Conservation (phyloP, 2,888 invertebrate species). For the Patella depressa region DNA sequence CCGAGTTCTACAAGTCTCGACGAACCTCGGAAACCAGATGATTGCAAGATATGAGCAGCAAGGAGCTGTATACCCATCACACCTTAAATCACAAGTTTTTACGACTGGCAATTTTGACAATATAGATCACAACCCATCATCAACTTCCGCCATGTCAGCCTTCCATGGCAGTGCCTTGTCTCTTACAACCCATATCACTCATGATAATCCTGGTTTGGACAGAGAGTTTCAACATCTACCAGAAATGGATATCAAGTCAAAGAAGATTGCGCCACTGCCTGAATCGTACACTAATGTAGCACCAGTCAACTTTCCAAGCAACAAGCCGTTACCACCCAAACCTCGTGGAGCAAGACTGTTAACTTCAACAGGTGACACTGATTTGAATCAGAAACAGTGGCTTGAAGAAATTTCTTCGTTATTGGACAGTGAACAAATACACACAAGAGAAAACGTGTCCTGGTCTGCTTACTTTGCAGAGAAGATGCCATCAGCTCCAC, state of each 20-base stretch:
- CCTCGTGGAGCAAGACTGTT: too few relatives aligned
- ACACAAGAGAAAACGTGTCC: neutral
- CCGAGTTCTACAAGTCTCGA: constrained; percentile 15
- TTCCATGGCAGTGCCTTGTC: constrained; percentile 15
- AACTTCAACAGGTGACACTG: too few relatives aligned
- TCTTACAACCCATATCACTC: constrained; percentile 12
- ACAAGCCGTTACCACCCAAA: neutral
- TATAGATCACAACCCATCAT: constrained; percentile 18
- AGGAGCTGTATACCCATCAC: constrained; percentile 13
- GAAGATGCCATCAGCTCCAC: too few relatives aligned
- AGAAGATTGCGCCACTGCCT: neutral
- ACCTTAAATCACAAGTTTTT: constrained; percentile 14
- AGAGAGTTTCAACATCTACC: too few relatives aligned
- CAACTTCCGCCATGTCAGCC: constrained; percentile 9
- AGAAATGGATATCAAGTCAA: too few relatives aligned
- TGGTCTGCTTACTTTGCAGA: neutral
- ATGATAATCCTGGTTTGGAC: neutral
- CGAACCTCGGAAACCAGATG: constrained; percentile 12
- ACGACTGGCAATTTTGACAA: constrained; percentile 10
- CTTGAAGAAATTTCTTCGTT: too few relatives aligned
- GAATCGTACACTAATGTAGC: constrained; percentile 2
- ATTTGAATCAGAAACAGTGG: too few relatives aligned
- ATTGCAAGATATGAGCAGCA: constrained; percentile 8
- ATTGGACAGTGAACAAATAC: too few relatives aligned
- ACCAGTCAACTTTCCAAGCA: neutral